phyloP scores from a whole-genome alignment of 2,797 vertebrate species.

The Sebastes nivosus region DNA sequence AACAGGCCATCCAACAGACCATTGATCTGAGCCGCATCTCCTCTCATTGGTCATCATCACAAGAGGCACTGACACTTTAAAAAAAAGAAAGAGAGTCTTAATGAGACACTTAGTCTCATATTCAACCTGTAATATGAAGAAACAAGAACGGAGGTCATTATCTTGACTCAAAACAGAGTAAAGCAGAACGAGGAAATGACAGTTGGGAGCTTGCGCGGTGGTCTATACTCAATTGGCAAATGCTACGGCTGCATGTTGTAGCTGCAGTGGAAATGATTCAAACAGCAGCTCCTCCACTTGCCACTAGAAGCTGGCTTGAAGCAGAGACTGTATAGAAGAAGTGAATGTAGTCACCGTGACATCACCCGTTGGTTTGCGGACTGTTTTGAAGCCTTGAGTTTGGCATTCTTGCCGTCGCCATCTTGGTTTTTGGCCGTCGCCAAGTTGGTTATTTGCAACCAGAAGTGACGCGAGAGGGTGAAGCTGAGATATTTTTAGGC shows the following conservation, averaged over 20 bases:
- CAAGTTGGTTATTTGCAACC: rapidly evolving
- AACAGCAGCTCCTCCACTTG: neutral
- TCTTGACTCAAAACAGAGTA: neutral
- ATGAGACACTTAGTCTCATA: conserved; percentile 19
- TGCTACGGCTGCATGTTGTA: neutral
- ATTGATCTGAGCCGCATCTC: conserved; percentile 76
- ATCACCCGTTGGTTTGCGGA: too few species aligned
- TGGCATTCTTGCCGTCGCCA: rapidly evolving
- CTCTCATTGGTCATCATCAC: conserved; percentile 74
- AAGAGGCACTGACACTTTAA: conserved; percentile 47
- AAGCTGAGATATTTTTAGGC: rapidly evolving
- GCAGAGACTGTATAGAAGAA: neutral
- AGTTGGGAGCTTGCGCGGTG: neutral
- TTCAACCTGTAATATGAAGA: neutral
- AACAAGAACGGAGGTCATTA: neutral
- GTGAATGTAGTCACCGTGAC: rapidly evolving
- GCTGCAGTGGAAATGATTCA: neutral
- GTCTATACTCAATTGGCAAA: neutral
- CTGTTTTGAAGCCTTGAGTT: too few species aligned
- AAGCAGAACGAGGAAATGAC: neutral
- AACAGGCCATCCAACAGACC: conserved; percentile 71
- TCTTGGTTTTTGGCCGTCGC: too few species aligned
- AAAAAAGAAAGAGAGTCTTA: neutral
- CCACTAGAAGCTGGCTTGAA: neutral
- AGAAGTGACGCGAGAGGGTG: too few species aligned